A percentile compares a stretch with the other conserved stretches of the same genome.
phyloP scores from a whole-genome alignment of 2,797 vertebrate species.

The Tauraco hartlaubi region DNA sequence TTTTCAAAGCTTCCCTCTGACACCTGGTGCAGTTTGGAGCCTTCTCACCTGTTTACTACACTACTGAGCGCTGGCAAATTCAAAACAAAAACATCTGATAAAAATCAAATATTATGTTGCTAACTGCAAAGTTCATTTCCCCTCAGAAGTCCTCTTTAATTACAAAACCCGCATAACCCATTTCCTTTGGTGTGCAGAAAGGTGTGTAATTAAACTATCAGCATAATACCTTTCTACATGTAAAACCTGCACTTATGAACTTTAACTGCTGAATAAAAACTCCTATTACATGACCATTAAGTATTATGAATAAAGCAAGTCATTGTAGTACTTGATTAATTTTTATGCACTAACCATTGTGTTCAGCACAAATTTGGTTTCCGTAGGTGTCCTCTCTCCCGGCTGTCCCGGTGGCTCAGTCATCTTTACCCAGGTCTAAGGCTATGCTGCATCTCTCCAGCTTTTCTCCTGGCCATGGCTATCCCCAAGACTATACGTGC shows the following conservation, averaged over 20 bases:
- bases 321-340: constrained; percentile 86
- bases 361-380: constrained; percentile 75
- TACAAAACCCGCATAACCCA: constrained; percentile 81
- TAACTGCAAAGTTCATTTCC: constrained; percentile 77
- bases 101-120: constrained; percentile 64
- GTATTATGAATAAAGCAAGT: constrained; percentile 87
- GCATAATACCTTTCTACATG: constrained; percentile 84
- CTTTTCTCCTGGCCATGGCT: neutral
- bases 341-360: constrained; percentile 84
- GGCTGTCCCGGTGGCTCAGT: neutral
- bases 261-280: constrained; percentile 89
- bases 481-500: accelerated
- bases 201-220: constrained; percentile 89
- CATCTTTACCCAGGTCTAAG: neutral
- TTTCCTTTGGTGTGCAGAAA: constrained; percentile 88
- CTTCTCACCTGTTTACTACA: constrained; percentile 54
- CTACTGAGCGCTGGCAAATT: neutral
- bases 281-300: constrained; percentile 90
- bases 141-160: constrained; percentile 82
- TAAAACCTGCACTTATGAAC: constrained; percentile 86
- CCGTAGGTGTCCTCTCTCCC: neutral
- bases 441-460: neutral
- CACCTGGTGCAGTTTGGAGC: neutral
- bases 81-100: constrained; percentile 79
- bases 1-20: neutral